Conservation (phyloP, 2,888 invertebrate genomes). For the Polydrusus pterygomalis region DNA sequence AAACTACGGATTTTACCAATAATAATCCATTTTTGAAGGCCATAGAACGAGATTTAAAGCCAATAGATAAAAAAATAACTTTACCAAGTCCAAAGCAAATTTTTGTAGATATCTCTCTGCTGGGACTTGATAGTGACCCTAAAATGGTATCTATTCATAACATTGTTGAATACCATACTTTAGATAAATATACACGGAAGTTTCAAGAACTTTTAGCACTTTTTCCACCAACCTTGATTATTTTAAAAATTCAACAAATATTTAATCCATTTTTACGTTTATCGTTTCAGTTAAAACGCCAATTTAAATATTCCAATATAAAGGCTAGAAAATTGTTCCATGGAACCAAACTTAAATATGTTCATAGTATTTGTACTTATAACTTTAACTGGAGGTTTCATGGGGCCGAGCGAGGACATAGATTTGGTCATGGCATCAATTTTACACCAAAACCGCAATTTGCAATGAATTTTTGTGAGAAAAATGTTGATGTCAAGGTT, state of each 20-base stretch:
- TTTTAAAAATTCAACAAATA: conserved; percentile 41
- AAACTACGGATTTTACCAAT: background rate
- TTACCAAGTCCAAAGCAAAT: conserved; percentile 16
- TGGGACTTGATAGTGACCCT: conserved; percentile 9
- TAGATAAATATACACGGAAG: conserved; percentile 26
- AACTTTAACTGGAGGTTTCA: conserved; percentile 53
- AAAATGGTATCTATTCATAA: conserved; percentile 8
- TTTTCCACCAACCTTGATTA: conserved; percentile 34
- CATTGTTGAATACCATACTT: conserved; percentile 34
- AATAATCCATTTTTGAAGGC: conserved; percentile 37
- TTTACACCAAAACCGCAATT: conserved; percentile 46
- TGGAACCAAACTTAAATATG: conserved; percentile 46
- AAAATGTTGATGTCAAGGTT: conserved; percentile 32
- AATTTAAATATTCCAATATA: conserved; percentile 29
- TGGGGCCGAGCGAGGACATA: conserved; percentile 46
- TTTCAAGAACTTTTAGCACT: conserved; percentile 27
- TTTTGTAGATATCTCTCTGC: background rate
- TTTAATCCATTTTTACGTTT: conserved; percentile 44
- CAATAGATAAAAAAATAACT: background rate
- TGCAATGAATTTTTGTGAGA: conserved; percentile 52
- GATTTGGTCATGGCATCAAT: conserved; percentile 47
- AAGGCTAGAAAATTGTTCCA: conserved; percentile 41
- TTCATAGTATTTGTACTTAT: conserved; percentile 47
- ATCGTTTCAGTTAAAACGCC: conserved; percentile 39
- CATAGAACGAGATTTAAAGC: conserved; percentile 5